phyloP scores from a whole-genome alignment of 2,113 vertebrate species.

The Percopsis transmontana region DNA sequence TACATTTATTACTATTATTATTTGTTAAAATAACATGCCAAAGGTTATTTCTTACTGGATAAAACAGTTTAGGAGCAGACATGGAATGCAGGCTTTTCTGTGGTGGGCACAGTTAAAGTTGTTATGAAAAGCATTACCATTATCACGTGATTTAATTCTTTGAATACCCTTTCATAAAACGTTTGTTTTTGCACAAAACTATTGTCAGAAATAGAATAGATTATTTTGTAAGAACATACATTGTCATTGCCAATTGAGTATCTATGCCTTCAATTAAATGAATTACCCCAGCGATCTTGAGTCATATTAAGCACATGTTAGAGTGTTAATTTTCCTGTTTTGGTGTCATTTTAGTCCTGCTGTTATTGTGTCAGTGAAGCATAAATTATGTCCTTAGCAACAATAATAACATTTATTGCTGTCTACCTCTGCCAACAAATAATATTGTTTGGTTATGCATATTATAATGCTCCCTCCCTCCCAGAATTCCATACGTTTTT shows the following conservation, averaged over 20 bases:
- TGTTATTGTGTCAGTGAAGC: slow-evolving; percentile 63
- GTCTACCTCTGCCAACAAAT: slow-evolving; percentile 74
- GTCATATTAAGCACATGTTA: slow-evolving; percentile 49
- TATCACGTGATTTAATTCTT: slow-evolving; percentile 28
- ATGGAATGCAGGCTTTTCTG: slow-evolving; percentile 28
- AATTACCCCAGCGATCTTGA: slow-evolving; percentile 44
- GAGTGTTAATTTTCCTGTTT: slow-evolving; percentile 55
- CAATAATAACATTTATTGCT: slow-evolving; percentile 55
- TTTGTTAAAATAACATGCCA: slow-evolving; percentile 57
- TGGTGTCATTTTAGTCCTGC: slow-evolving; percentile 48
- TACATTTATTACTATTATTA: slow-evolving; percentile 44
- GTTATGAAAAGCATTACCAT: slow-evolving; percentile 27
- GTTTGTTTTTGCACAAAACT: slow-evolving; percentile 60
- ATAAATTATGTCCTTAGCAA: slow-evolving; percentile 49
- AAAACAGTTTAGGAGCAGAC: slow-evolving; percentile 27
- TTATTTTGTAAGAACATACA: slow-evolving; percentile 69
- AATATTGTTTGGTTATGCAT: slow-evolving; percentile 45
- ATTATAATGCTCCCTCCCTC: slow-evolving; percentile 23
- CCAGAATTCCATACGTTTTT: slow-evolving; percentile 23
- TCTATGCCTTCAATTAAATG: slow-evolving; percentile 52
- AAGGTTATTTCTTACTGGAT: slow-evolving; percentile 60
- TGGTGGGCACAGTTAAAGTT: too few species aligned
- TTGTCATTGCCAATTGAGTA: slow-evolving; percentile 65
- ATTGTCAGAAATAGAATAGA: slow-evolving; percentile 55
- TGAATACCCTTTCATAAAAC: slow-evolving; percentile 47